A percentile compares a stretch with the other conserved stretches of the same genome.
phyloP scores from a whole-genome alignment of 1,140 invertebrate species.

The Aplysia californica region DNA sequence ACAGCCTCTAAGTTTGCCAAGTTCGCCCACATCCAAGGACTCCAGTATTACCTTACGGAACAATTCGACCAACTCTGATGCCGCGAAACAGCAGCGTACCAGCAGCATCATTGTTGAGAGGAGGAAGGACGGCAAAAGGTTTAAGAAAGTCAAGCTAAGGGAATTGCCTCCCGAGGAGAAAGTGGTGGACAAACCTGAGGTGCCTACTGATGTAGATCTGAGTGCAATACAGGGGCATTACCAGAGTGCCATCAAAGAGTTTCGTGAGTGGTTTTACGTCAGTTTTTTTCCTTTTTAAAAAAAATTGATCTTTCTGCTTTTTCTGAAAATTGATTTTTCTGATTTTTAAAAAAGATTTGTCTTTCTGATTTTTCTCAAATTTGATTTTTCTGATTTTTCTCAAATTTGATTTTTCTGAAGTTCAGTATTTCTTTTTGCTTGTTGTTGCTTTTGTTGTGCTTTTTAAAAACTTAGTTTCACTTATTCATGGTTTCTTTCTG shows the following conservation, averaged over 20 bases:
- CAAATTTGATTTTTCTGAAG: neutral
- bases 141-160: constrained; percentile 4
- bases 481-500: no score
- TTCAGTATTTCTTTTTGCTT: neutral
- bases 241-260: neutral
- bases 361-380: neutral
- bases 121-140: constrained; percentile 1
- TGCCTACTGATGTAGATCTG: constrained; percentile 4
- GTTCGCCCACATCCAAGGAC: no score
- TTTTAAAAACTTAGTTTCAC: neutral
- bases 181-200: neutral
- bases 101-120: neutral
- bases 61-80: no score
- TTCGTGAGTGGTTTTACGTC: constrained; percentile 14
- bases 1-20: no score
- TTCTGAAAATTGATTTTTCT: no score
- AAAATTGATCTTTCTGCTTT: no score
- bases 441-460: neutral
- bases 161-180: neutral
- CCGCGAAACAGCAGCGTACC: neutral
- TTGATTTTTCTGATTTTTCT: neutral
- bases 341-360: no score
- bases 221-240: neutral
- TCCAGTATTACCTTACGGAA: no score
- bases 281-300: no score